Conservation (phyloP, 2,113 vertebrate genomes). For the Nothoprocta perdicaria region DNA sequence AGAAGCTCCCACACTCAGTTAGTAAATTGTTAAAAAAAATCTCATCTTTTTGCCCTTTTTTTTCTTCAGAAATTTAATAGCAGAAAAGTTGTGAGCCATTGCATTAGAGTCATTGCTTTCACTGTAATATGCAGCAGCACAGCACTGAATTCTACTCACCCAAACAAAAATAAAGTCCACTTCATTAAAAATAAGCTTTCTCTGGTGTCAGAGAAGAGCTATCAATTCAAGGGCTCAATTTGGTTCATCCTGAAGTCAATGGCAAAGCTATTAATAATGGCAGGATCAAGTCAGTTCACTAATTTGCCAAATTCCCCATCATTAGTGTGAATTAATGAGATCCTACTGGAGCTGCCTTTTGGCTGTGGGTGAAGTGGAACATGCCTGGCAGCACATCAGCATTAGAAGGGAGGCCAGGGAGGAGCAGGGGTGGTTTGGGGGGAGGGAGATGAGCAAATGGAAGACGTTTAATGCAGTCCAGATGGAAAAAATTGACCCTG, state of each 20-base stretch:
- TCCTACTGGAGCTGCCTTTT: conserved; percentile 68
- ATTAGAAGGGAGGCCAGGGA: conserved; percentile 22
- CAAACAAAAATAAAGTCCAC: conserved; percentile 46
- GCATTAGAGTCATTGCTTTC: conserved; percentile 36
- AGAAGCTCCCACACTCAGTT: not conserved
- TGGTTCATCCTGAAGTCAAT: conserved; percentile 42
- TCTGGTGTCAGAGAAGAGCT: conserved; percentile 23
- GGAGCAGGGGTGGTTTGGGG: conserved; percentile 29
- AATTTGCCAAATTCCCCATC: conserved; percentile 74
- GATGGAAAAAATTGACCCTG: conserved; percentile 73
- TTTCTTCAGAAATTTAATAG: conserved; percentile 34
- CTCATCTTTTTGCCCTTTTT: not conserved
- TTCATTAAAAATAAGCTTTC: not conserved
- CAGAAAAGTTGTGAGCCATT: conserved; percentile 24
- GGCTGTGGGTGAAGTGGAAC: conserved; percentile 65
- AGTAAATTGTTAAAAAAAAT: not conserved
- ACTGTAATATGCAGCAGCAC: conserved; percentile 12
- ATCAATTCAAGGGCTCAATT: conserved; percentile 10
- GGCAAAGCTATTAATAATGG: conserved; percentile 60
- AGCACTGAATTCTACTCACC: conserved; percentile 31
- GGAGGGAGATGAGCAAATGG: conserved; percentile 70
- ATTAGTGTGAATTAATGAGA: conserved; percentile 75
- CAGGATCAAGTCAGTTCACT: conserved; percentile 66
- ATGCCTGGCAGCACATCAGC: conserved; percentile 61
- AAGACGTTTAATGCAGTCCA: conserved; percentile 65